Evolutionary conservation across 2,113 vertebrate genomes (phyloP), one percentile per base, ranked within the genome.

Genomic region (Vulpes vulpes): DNA sequence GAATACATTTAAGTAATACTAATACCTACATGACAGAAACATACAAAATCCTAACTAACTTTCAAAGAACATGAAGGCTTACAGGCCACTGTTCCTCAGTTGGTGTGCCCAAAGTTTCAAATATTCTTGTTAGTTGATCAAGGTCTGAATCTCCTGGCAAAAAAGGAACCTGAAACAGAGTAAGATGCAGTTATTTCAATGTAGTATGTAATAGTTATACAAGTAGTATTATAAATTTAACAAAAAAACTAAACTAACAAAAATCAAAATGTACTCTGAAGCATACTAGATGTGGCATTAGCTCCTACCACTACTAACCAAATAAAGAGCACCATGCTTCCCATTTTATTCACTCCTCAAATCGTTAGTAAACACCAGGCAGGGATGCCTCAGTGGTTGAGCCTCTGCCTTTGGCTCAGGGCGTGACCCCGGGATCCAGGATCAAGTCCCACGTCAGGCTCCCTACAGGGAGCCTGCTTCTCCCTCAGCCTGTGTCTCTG

Each of bases 1-100:
- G 4, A 57, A 22, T 64, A 38, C 27, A 80, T 73, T 81, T 32
- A 71, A 93, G 57, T 73, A 80, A 57, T 79, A 89, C 59, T 73
- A 80, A 57, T 79, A 89, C 59, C 64, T 62, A 85, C 0, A 3
- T 55, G 25, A 79, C 1, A 64, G 8, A n/a, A 71, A 6, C 64
- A 85, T 57, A 74, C 0, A 32, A 3, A 85, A 85, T 15, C 8
- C 32, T 83, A 90, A 95, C 1, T 65, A 60, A 43, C 95, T 60
- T 93, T 80, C 59, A 81, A 93, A 97, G 88, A 85, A 78, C 91
- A 91, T 59, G 11, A 65, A 35, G 19, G 98, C 99, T 98, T 96
- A 99, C 99, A 92, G 99, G 99, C 99, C 99, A 99, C 0, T 99
- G 99, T 5, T 99, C 99, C 95, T 99, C 99, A 78, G 99, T 99